Conservation (phyloP, 2,113 vertebrate genomes). For the Oryzias woworae region DNA sequence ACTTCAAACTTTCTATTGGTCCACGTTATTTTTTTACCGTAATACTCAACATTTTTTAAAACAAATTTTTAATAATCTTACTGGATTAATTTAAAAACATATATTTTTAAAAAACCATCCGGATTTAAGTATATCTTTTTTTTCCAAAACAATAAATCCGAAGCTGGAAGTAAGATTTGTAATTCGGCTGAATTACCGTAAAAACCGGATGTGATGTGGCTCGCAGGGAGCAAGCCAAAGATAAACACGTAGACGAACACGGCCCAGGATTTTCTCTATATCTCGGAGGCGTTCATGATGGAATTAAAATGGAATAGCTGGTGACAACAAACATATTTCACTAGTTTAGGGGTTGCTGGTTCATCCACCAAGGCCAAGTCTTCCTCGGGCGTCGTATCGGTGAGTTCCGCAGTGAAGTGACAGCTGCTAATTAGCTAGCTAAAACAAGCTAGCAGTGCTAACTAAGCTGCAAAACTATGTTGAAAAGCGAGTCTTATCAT, state of each 20-base stretch:
- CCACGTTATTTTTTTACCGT: no score
- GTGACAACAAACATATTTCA: background rate
- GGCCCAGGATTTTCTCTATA: conserved; percentile 26
- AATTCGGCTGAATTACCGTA: conserved; percentile 33
- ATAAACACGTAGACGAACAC: conserved; percentile 78
- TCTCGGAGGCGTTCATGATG: background rate
- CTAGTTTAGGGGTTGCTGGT: conserved; percentile 5
- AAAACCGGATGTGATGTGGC: conserved; percentile 81
- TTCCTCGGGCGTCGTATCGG: conserved; percentile 40
- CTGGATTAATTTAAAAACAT: no score
- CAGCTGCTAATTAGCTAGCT: conserved; percentile 36
- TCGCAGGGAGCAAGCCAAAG: conserved; percentile 72
- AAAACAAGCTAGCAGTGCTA: conserved; percentile 43
- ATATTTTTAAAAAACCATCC: no score
- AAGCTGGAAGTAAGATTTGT: background rate
- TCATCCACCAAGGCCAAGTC: conserved; percentile 4
- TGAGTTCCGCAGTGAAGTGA: conserved; percentile 38
- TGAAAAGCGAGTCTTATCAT: background rate
- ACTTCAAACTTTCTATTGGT: no score
- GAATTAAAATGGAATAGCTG: conserved; percentile 48
- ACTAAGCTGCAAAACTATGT: conserved; percentile 22
- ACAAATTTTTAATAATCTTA: no score
- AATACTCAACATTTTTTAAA: no score
- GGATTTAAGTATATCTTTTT: no score
- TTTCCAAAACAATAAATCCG: no score